Conservation (phyloP, 2,113 vertebrate species). For the Ramphastos sulfuratus region DNA sequence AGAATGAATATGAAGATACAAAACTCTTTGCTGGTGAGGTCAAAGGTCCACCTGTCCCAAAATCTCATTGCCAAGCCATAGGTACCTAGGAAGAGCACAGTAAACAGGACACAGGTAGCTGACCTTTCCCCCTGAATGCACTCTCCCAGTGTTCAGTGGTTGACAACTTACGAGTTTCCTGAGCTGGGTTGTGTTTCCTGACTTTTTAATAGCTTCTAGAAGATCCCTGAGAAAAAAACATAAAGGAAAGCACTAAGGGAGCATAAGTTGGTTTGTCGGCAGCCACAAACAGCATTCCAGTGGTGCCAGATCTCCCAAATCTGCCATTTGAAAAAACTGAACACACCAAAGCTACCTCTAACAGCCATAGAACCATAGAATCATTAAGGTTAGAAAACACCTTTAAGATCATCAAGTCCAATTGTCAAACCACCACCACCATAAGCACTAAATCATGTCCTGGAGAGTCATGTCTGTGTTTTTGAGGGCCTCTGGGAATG, state of each 20-base stretch:
- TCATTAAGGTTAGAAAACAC: too few relatives aligned
- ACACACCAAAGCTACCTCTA: not conserved
- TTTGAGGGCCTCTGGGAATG: too few relatives aligned
- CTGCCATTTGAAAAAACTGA: not conserved
- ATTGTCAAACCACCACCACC: too few relatives aligned
- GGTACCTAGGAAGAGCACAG: not conserved
- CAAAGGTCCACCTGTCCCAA: not conserved
- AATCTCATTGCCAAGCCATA: not conserved
- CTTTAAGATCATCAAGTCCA: too few relatives aligned
- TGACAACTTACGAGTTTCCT: not conserved
- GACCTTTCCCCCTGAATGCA: not conserved
- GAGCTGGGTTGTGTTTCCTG: not conserved
- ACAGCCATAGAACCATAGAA: too few relatives aligned
- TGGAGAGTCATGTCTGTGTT: too few relatives aligned
- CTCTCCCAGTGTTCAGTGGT: accelerated
- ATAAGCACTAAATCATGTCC: too few relatives aligned
- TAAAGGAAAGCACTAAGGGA: not conserved
- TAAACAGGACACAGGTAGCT: accelerated
- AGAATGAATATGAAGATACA: not conserved
- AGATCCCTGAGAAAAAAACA: not conserved
- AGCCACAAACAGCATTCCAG: not conserved
- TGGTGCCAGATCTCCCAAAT: not conserved
- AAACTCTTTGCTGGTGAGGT: not conserved
- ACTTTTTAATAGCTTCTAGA: not conserved
- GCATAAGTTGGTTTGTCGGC: not conserved